Evolutionary conservation across 92 coral and sea anemone species (phyloP).

Genomic region (Diadumene lineata): DNA sequence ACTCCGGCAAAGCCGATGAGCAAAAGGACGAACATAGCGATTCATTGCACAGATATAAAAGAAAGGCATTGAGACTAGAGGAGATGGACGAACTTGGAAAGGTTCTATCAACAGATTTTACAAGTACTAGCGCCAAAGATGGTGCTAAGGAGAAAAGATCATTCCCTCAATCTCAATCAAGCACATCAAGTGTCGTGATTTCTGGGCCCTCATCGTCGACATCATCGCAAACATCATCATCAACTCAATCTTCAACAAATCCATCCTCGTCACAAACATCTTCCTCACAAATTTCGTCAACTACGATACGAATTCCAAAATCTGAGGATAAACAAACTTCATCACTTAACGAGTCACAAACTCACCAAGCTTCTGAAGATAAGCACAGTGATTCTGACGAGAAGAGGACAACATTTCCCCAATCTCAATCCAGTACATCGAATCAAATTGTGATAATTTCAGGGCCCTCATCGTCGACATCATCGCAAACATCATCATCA

Average conservation of each 20-base stretch:
- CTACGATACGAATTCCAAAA: not conserved
- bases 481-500: conserved; percentile 3
- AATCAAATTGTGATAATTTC: too few relatives aligned
- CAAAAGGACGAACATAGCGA: not conserved
- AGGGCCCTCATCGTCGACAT: not conserved
- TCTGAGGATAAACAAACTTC: conserved; percentile 5
- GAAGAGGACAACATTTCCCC: conserved; percentile 12
- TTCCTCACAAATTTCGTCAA: conserved; percentile 6
- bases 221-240: not conserved
- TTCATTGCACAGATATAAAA: conserved; percentile 14
- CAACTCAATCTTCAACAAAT: not conserved
- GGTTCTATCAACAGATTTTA: conserved; percentile 5
- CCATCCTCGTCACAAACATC: conserved; percentile 10
- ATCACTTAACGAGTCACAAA: too few relatives aligned
- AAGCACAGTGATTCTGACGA: not conserved
- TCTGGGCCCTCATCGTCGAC: not conserved
- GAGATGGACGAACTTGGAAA: conserved; percentile 23
- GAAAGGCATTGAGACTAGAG: conserved; percentile 17
- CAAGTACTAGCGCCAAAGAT: not conserved
- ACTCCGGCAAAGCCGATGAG: conserved; percentile 1
- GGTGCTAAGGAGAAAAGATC: not conserved
- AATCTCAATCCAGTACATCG: conserved; percentile 1
- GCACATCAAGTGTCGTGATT: too few relatives aligned
- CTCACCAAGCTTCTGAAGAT: too few relatives aligned
- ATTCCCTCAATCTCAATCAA: conserved; percentile 15